Conservation (phyloP, 2,888 invertebrate genomes). For the Saturnia pavonia region DNA sequence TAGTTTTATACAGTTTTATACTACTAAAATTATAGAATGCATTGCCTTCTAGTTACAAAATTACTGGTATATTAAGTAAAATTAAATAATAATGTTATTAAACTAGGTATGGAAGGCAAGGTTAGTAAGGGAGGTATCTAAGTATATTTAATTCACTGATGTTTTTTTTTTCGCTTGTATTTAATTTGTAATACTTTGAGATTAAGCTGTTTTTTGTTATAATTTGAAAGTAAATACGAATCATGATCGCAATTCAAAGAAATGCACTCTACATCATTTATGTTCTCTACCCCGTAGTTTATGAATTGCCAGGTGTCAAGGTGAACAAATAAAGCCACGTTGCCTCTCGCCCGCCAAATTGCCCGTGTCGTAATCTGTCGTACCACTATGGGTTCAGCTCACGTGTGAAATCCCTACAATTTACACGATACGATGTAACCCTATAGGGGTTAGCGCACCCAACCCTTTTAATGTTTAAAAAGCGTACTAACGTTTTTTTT, state of each 20-base stretch:
- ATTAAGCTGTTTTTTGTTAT: not conserved
- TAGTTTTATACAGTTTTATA: too few relatives aligned
- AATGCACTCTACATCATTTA: not conserved
- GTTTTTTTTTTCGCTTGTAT: not conserved
- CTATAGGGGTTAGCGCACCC: constrained; percentile 49
- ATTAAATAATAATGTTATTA: too few relatives aligned
- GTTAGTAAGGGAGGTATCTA: too few relatives aligned
- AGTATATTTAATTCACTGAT: not conserved
- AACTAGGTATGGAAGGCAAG: too few relatives aligned
- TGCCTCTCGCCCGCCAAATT: constrained; percentile 72
- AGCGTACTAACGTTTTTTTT: constrained; percentile 46
- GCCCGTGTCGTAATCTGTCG: constrained; percentile 71
- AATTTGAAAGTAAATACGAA: not conserved
- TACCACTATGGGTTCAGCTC: constrained; percentile 71
- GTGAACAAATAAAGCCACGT: constrained; percentile 64
- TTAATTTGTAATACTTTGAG: not conserved
- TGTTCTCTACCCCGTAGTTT: constrained; percentile 49
- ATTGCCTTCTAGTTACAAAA: too few relatives aligned
- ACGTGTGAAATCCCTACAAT: constrained; percentile 73
- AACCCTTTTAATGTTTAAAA: constrained; percentile 47
- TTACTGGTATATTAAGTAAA: too few relatives aligned
- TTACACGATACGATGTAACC: constrained; percentile 62
- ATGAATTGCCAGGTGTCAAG: constrained; percentile 67
- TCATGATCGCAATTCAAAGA: not conserved
- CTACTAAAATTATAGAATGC: too few relatives aligned